Evolutionary conservation across 2,113 vertebrate genomes (phyloP), one percentile per base, ranked within the genome.

Genomic region (Rutilus rutilus): DNA sequence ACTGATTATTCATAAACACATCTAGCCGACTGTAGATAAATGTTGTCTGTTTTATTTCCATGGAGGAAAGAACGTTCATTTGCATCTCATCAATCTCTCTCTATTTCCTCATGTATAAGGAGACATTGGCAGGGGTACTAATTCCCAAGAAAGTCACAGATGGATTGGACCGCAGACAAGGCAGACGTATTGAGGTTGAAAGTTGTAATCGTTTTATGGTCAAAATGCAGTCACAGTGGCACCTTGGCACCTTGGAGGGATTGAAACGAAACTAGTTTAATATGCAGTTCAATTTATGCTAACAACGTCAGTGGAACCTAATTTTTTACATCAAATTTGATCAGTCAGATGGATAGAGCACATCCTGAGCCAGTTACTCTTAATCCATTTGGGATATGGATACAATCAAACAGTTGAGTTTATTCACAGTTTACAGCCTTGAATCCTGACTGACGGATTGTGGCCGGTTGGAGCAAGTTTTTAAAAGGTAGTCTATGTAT

Each of bases 1-100:
- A 78, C 88, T 79, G 78, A 79, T 86, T 86, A 86, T 88, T 88
- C 64, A 82, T 85, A 86, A 88, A 88, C 85, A 84, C 69, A 86
- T 84, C 73, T 78, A 80, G 71, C 82, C 21, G 27, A 82, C 80
- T 54, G 60, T 81, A 88, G 69, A 79, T 88, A 82, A 80, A 84
- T 86, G 85, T 73, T 89, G 82, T 81, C 64, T 69, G 62, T 77
- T 64, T 84, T 89, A 71, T 84, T 84, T 89, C 45, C 79, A 54
- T 82, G 27, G 42, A 69, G 80, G 27, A 84, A 88, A 75, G 67
- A 71, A 60, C 45, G 39, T 81, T 84, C 75, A 67, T 78, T 84
- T 64, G 57, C 39, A 74, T 79, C 27, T 65, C 6, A 47, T 80
- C 30, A 47, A 42, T 88, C 85, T 85, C 65, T 19, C 36, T 80